phyloP scores from a whole-genome alignment of 1,140 invertebrate species.

The Eupristina koningsbergeri region DNA sequence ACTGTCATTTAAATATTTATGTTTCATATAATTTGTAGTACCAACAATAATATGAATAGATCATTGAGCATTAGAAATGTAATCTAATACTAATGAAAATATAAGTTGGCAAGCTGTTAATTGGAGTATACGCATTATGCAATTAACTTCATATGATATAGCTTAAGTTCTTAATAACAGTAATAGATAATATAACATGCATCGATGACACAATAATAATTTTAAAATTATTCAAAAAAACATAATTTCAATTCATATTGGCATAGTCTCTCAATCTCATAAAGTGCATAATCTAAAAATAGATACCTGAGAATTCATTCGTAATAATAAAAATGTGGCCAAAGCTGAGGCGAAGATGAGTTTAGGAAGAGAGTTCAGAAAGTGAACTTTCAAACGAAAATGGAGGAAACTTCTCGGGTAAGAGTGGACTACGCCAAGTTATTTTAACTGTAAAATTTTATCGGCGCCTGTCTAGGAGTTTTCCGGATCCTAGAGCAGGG shows the following conservation, averaged over 20 bases:
- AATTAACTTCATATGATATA: too few relatives aligned
- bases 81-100: too few relatives aligned
- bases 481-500: conserved; percentile 15
- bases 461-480: conserved; percentile 27
- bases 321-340: conserved; percentile 29
- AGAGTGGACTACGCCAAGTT: background rate
- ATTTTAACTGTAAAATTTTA: conserved; percentile 52
- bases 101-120: too few relatives aligned
- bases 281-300: conserved; percentile 30
- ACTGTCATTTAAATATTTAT: background rate
- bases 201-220: background rate
- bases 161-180: too few relatives aligned
- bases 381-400: conserved; percentile 43
- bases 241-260: background rate
- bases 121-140: too few relatives aligned
- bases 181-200: background rate
- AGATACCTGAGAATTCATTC: background rate
- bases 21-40: too few relatives aligned
- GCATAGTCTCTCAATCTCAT: background rate
- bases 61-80: too few relatives aligned
- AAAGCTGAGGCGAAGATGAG: conserved; percentile 28
- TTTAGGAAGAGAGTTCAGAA: conserved; percentile 52
- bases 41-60: too few relatives aligned
- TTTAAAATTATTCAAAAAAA: background rate
- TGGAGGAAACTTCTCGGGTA: background rate